These are phyloP conservation scores for Xenopus tropicalis DNA, from an alignment of 2,113 vertebrate species.

Conservation along the genomic window DNA sequence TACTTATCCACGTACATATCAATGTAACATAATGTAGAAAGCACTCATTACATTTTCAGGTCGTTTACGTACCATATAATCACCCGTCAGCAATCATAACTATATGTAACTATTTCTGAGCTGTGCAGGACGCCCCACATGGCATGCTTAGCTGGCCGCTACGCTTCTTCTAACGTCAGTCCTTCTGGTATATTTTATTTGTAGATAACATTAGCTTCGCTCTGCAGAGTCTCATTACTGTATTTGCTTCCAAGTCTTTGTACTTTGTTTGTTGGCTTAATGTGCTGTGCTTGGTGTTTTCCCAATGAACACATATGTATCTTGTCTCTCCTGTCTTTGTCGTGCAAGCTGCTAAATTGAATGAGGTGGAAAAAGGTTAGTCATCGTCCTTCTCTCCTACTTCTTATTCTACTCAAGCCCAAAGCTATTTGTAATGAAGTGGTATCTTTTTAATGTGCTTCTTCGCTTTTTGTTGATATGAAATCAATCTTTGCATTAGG, in stretches of 20 bases:
- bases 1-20: no score
- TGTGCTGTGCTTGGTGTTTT: slow-evolving; percentile 63
- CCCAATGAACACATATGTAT: slow-evolving; percentile 74
- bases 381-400: slow-evolving; percentile 72
- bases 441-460: no score
- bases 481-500: no score
- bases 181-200: neutral
- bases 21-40: no score
- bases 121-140: neutral
- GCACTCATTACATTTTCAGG: no score
- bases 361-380: slow-evolving; percentile 99
- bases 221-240: neutral
- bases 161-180: neutral
- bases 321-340: slow-evolving; percentile 84
- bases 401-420: slow-evolving; percentile 6
- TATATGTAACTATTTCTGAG: no score
- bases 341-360: slow-evolving; percentile 96
- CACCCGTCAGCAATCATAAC: neutral
- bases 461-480: no score
- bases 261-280: slow-evolving; percentile 62
- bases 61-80: neutral
- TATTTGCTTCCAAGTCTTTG: neutral
- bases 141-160: neutral
- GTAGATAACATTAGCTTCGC: neutral
- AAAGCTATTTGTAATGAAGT: neutral